phyloP scores from a whole-genome alignment of 2,113 vertebrate species.

The Ageneiosus marmoratus region DNA sequence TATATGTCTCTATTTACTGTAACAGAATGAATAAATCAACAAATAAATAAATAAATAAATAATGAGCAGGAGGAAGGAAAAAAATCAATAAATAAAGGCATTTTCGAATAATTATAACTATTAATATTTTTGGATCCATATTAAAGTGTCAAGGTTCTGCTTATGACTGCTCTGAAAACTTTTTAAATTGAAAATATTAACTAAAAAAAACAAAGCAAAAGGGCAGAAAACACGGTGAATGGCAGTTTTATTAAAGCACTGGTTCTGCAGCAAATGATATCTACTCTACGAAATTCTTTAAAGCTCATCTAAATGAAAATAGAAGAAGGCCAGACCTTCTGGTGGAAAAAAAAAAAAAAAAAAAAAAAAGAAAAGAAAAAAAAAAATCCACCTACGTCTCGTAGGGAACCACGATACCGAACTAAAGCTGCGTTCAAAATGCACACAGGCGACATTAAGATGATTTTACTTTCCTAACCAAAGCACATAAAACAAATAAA shows the following conservation, averaged over 20 bases:
- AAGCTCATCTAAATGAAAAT: constrained; percentile 29
- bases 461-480: constrained; percentile 7
- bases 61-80: background rate
- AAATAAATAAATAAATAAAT: background rate
- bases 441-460: constrained; percentile 7
- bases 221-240: background rate
- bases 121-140: background rate
- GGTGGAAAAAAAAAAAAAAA: background rate
- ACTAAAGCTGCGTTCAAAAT: constrained; percentile 31
- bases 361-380: background rate
- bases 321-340: constrained; percentile 37
- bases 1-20: background rate
- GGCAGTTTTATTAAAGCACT: constrained; percentile 49
- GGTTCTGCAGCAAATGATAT: constrained; percentile 31
- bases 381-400: background rate
- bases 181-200: background rate
- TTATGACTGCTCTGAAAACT: background rate
- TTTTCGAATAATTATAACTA: background rate
- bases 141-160: background rate
- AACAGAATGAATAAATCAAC: background rate
- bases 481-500: constrained; percentile 25
- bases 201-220: background rate
- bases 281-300: constrained; percentile 19
- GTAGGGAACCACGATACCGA: constrained; percentile 14
- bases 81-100: too few species aligned